Percentiles rank a stretch among this genome's conserved stretches.
Evolutionary conservation across 2,797 vertebrate species (phyloP).

Genomic region (Threskiornis aethiopicus): DNA sequence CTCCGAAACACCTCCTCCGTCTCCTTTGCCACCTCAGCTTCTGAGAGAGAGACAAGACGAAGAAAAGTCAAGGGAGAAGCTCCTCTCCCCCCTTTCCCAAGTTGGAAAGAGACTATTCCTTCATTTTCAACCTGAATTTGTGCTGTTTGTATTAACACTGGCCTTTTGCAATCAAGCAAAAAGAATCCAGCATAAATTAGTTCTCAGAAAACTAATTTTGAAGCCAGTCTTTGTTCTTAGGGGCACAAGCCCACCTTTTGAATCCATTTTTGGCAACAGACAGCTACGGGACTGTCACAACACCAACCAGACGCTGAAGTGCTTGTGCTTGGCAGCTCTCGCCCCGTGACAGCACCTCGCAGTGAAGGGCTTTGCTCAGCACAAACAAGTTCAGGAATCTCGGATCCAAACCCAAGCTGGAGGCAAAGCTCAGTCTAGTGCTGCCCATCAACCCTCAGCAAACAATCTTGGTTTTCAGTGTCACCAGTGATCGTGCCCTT

Average conservation of each 20-base stretch:
- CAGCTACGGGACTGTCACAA: background rate
- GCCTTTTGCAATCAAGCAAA: background rate
- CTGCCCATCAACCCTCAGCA: background rate
- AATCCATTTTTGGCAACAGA: background rate
- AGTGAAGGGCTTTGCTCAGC: background rate
- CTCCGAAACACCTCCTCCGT: slow-evolving; percentile 77
- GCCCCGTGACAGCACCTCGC: background rate
- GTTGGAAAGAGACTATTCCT: background rate
- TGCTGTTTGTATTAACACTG: background rate
- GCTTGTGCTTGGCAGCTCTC: background rate
- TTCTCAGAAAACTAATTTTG: background rate
- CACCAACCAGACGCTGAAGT: background rate
- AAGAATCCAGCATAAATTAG: background rate
- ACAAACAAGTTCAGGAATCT: background rate
- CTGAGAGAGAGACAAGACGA: slow-evolving; percentile 31
- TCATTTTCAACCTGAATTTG: background rate
- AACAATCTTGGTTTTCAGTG: background rate
- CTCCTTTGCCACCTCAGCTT: slow-evolving; percentile 70
- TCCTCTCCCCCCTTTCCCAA: background rate
- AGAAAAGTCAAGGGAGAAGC: background rate
- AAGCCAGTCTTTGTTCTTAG: background rate
- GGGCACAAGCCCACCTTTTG: background rate
- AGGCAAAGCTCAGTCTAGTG: background rate
- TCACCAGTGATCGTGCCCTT: rapidly evolving
- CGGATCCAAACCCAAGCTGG: background rate